Percentiles rank a stretch among this genome's conserved stretches.
These are phyloP conservation scores for Notocelia uddmanniana DNA, from an alignment of 2,888 invertebrate genomes.

Conservation along the genomic window DNA sequence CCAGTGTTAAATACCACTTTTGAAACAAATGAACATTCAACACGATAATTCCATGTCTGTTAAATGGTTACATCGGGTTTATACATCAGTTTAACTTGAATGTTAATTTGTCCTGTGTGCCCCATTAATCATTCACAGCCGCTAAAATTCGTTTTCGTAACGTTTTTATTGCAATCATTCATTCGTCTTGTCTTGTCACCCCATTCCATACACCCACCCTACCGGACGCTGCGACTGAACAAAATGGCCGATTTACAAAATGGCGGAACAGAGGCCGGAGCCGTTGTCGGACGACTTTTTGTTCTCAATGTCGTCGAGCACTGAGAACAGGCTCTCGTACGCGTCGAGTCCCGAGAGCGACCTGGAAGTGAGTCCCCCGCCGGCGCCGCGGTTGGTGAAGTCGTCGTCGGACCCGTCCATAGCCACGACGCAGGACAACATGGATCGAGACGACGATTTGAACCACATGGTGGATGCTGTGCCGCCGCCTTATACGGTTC, in stretches of 20 bases:
- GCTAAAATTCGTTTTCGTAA: slow-evolving; percentile 78
- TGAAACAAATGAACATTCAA: slow-evolving; percentile 59
- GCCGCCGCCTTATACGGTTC: slow-evolving; percentile 95
- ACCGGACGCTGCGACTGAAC: slow-evolving; percentile 70
- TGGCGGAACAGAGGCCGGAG: slow-evolving; percentile 93
- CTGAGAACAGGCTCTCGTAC: slow-evolving; percentile 94
- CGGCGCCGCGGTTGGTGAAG: slow-evolving; percentile 91
- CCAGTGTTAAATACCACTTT: slow-evolving; percentile 75
- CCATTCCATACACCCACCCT: slow-evolving; percentile 83
- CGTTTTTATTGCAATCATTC: slow-evolving; percentile 80
- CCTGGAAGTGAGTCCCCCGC: slow-evolving; percentile 91
- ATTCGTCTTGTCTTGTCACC: slow-evolving; percentile 85
- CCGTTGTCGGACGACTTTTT: slow-evolving; percentile 99
- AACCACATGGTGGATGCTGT: slow-evolving; percentile 87
- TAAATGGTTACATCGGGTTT: neutral
- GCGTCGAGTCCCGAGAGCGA: slow-evolving; percentile 98
- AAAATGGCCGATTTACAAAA: slow-evolving; percentile 62
- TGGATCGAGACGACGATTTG: slow-evolving; percentile 87
- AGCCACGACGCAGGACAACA: slow-evolving; percentile 95
- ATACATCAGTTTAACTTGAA: slow-evolving; percentile 54
- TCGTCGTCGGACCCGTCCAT: slow-evolving; percentile 98
- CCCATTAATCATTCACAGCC: slow-evolving; percentile 78
- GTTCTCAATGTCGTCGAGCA: slow-evolving; percentile 97
- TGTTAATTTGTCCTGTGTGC: slow-evolving; percentile 71
- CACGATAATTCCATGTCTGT: neutral